Base-by-base conservation (phyloP, 2,797 vertebrate genomes). In the Arnoldichthys spilopterus region DNA sequence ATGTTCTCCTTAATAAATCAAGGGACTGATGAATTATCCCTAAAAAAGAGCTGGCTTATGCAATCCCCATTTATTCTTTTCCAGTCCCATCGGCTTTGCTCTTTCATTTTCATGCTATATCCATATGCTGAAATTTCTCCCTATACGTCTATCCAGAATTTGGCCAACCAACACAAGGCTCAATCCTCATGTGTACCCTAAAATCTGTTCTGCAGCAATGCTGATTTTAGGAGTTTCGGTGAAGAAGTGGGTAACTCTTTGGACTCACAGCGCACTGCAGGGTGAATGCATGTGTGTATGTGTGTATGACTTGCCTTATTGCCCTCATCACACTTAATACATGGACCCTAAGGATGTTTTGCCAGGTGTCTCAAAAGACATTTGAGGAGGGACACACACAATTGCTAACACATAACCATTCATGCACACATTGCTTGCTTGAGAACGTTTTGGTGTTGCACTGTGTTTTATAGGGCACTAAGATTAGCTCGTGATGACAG, bases 11-110 rank as follows among this genome's bases (percentile, higher is more conserved):
- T 87, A 90, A 91, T 90, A 91, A 89, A 87, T 76, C 82, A 84
- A 76, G 45, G 82, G 64, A 20, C 82, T 90, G 89, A 91, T 87
- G 84, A 89, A 91, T 89, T 80, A 84, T 90, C 86, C 54, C 51
- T 70, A 43, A 76, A 88, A n/a, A 91, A 91, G 88, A 91, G 87
- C 79, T 90, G 85, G 83, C 85, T 87, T 80, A 88, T 88, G 86
- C 85, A 86, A 91, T 91, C 86, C 77, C 81, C 87, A 91, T 91
- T 86, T 85, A 89, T 87, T 67, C 59, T 6, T 22, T 51, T 85
- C 58, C 59, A 20, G 53, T 30, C 45, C 11, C 22, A 24, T 15
- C 5, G 28, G 66, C 56, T 43, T 70, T 47, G 26, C 20, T n/a
- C 53, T 77, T 66, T 82, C 32, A 56, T 72, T 51, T 40, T 64